Percentiles rank a stretch among this genome's conserved stretches.
phyloP scores from a whole-genome alignment of 2,113 vertebrate genomes.

The Anoura caudifer region DNA sequence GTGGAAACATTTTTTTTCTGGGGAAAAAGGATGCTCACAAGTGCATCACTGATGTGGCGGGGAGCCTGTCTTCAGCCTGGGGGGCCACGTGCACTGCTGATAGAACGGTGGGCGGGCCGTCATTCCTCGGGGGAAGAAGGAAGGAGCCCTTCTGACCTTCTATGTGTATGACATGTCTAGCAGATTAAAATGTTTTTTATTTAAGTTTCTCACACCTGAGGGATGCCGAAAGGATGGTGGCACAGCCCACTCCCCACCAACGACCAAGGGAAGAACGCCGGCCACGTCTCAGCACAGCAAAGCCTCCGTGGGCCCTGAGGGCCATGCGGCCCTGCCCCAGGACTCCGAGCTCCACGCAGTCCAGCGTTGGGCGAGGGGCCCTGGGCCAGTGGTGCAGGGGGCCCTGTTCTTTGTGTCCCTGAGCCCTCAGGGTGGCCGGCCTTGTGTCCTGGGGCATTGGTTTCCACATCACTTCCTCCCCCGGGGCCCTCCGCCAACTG shows the following conservation, averaged over 20 bases:
- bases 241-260: background rate
- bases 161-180: background rate
- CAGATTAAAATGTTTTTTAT: background rate
- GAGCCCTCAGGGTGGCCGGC: fast-evolving
- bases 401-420: no score
- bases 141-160: background rate
- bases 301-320: fast-evolving
- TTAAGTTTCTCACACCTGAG: background rate
- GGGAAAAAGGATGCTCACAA: background rate
- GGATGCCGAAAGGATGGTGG: fast-evolving
- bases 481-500: background rate
- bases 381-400: background rate
- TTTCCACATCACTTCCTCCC: background rate
- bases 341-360: background rate
- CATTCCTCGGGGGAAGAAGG: background rate
- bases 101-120: fast-evolving
- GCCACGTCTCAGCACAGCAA: fast-evolving
- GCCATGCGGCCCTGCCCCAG: no score
- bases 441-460: background rate
- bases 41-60: background rate
- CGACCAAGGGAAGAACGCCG: fast-evolving
- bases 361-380: no score
- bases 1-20: background rate
- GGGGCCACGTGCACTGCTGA: background rate
- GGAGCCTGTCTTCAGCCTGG: background rate